Base-by-base conservation (phyloP, 2,113 vertebrate species). In the human (Homo sapiens) region DNA sequence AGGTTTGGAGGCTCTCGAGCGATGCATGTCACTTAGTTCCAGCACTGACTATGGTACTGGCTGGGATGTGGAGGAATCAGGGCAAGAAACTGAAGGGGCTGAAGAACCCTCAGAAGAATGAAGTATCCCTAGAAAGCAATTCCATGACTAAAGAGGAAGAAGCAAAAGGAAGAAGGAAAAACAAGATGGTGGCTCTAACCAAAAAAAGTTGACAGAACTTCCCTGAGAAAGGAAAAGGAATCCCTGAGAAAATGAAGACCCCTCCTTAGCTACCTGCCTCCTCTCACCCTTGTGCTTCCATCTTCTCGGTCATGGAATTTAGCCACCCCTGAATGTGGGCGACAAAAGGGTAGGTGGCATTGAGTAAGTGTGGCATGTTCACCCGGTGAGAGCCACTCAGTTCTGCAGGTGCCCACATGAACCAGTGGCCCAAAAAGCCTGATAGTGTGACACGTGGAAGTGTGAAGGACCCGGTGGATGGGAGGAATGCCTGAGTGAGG, bases 251-350 rank as follows among this genome's bases (percentile, higher is more conserved):
- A 92, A 57, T 12, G 30, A 89, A 40, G 80, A 59, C 55, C 59
- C 61, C 38, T 14, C 23, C 50, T 75, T 4, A 22, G 22, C 66
- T 3, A 6, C 13, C 12, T 2, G 18, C 2, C 0, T 20, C 6
- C 14, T 35, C 57, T 14, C 8, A 11, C 17, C 11, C 32, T 86
- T 35, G 18, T 6, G 38, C 45, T 45, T 27, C 55, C 23, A 61
- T 57, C 70, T 22, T 17, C 57, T 59, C 20, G 2, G 43, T 23
- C 18, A 4, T 14, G 27, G 59, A n/a, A 17, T 22, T 12, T 22
- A 55, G 17, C 40, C 14, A 2, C 23, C 17, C 23, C 25, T 52
- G 70, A 35, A 38, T 6, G 11, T 66, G 12, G 55, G 27, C 10
- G 84, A 30, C 73, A 11, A 5, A 59, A 57, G 43, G 2, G 4